phyloP scores from a whole-genome alignment of 2,888 invertebrate species.

The Pherbina coryleti region DNA sequence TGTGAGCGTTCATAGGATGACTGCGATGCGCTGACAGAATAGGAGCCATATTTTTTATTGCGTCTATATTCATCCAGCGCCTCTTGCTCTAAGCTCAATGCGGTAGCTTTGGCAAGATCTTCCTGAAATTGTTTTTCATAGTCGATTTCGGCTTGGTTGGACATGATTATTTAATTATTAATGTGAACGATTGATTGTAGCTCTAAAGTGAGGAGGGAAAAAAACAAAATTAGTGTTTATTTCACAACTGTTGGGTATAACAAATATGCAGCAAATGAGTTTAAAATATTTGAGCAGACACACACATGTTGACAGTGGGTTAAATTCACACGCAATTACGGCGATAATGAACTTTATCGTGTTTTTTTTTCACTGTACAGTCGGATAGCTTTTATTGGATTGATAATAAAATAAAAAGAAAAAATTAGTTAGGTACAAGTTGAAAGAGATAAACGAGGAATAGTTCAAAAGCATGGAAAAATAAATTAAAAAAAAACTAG shows the following conservation, averaged over 20 bases:
- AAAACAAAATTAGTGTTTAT: not conserved
- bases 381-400: no score
- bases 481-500: not conserved
- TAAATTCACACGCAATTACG: constrained; percentile 14
- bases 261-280: not conserved
- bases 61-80: constrained; percentile 85
- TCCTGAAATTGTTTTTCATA: constrained; percentile 87
- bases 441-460: not conserved
- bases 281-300: not conserved
- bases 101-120: constrained; percentile 89
- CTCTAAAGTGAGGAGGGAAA: not conserved
- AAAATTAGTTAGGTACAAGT: not conserved
- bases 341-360: constrained; percentile 17
- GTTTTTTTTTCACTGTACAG: not conserved
- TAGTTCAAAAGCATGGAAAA: not conserved
- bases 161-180: constrained; percentile 39
- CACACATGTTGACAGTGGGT: not conserved
- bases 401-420: no score
- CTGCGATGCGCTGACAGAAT: constrained; percentile 61
- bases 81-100: constrained; percentile 87
- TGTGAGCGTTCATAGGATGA: constrained; percentile 42
- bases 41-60: constrained; percentile 69
- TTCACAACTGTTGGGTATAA: constrained; percentile 1
- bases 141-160: constrained; percentile 71
- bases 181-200: no score